These are phyloP conservation scores for Aproaerema taeniolella DNA, from an alignment of 2,888 invertebrate species.

Conservation along the genomic window DNA sequence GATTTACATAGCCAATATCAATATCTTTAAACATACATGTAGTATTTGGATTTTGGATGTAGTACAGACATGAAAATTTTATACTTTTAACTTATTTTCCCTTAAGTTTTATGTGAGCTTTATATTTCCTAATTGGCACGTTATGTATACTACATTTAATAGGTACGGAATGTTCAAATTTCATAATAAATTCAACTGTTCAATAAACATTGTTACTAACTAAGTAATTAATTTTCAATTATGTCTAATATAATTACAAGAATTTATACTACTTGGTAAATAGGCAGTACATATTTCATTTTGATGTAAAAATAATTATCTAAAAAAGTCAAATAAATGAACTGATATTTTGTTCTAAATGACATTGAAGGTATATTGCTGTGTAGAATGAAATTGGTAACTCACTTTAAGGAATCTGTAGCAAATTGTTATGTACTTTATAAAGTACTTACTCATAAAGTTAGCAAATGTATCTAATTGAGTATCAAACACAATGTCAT, in stretches of 20 bases:
- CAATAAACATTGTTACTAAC: constrained; percentile 17
- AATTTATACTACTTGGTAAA: constrained; percentile 17
- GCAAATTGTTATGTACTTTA: constrained; percentile 1
- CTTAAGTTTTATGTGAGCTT: no score
- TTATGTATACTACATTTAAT: no score
- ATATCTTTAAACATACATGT: no score
- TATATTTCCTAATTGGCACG: no score
- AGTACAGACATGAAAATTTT: no score
- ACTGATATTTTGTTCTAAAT: not conserved
- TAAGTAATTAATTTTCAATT: constrained; percentile 27
- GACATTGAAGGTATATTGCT: not conserved
- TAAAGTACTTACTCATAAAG: not conserved
- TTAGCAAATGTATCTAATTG: not conserved
- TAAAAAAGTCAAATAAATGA: no score
- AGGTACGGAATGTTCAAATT: no score
- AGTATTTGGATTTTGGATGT: no score
- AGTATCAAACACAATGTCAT: not conserved
- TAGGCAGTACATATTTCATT: not conserved
- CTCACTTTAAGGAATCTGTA: no score
- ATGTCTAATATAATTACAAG: constrained; percentile 13
- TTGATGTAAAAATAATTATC: constrained; percentile 1
- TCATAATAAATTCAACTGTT: not conserved
- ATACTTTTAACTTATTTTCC: no score
- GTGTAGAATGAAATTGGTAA: constrained; percentile 13
- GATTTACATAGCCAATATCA: no score